Base-by-base conservation (phyloP, 2,113 vertebrate genomes). In the Pithys albifrons region DNA sequence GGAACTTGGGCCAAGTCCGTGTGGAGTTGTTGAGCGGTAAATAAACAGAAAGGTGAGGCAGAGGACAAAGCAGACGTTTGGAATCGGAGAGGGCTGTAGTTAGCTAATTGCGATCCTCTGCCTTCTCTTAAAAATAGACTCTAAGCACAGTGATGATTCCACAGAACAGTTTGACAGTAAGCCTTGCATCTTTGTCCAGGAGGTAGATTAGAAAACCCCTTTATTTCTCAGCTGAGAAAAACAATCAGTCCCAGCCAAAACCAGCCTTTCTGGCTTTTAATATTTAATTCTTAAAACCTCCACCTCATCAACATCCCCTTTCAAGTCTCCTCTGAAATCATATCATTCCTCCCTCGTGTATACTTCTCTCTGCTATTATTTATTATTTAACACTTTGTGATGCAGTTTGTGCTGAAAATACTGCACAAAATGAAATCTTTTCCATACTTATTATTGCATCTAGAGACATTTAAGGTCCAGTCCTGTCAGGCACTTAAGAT, bases 301-400 rank as follows among this genome's bases (percentile, higher is more conserved):
- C 71, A 88, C 90, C 94, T 95, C 93, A 92, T 96, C 93, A 91
- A 83, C 95, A 94, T 89, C 69, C 80, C 48, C 71, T 94, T 93
- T 85, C 85, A 95, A 91, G 89, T 89, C 91, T 96, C 94, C 71
- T 83, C 91, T 89, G 94, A 92, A 96, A 95, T 94, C 72, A 4
- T 93, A 87, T 90, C 66, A 79, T 65, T 87, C 79, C 81, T 96
- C 95, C 86, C 93, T 71, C 85, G 90, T 86, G 93, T 71, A 74
- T 94, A 71, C 67, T 85, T 91, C 89, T 88, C 66, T 83, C 77
- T 75, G 71, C 73, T 89, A 77, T 93, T 94, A 97, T 96, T 90
- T 94, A 96, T 97, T 97, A 95, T 97, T 97, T 95, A 96, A 94
- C 90, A 95, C 86, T 96, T 95, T 94, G 93, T 93, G 93, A 96